Conservation (phyloP, 2,888 invertebrate species). For the Heliothis peltigera region DNA sequence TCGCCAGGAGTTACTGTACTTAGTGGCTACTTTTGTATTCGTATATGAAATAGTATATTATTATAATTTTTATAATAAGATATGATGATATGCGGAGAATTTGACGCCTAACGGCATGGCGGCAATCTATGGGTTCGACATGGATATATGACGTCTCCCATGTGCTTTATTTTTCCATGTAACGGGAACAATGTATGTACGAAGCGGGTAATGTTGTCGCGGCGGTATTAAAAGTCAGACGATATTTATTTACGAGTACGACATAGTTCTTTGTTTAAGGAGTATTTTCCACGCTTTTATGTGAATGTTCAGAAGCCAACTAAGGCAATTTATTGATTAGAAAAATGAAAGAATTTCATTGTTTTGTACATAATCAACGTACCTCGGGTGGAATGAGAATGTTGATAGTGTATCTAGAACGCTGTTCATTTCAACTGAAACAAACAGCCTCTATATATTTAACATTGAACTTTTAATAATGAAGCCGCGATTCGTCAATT, state of each 20-base stretch:
- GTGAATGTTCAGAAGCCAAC: constrained; percentile 5
- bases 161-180: constrained; percentile 1
- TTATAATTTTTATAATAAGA: not conserved
- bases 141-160: constrained; percentile 6
- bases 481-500: constrained; percentile 18
- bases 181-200: constrained; percentile 27
- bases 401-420: not conserved
- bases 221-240: constrained; percentile 20
- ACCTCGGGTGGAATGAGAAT: too few relatives aligned
- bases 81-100: not conserved
- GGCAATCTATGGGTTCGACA: not conserved
- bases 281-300: constrained; percentile 36
- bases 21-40: too few relatives aligned
- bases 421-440: not conserved
- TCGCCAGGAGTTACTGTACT: constrained; percentile 10
- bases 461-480: constrained; percentile 2
- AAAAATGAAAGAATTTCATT: constrained; percentile 5
- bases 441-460: not conserved
- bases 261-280: constrained; percentile 23
- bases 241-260: constrained; percentile 28
- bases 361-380: constrained; percentile 10
- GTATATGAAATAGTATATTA: too few relatives aligned
- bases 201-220: constrained; percentile 15
- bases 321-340: constrained; percentile 8
- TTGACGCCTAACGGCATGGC: not conserved